These are phyloP conservation scores for Lagria hirta DNA, from an alignment of 2,888 invertebrate genomes.

Conservation along the genomic window DNA sequence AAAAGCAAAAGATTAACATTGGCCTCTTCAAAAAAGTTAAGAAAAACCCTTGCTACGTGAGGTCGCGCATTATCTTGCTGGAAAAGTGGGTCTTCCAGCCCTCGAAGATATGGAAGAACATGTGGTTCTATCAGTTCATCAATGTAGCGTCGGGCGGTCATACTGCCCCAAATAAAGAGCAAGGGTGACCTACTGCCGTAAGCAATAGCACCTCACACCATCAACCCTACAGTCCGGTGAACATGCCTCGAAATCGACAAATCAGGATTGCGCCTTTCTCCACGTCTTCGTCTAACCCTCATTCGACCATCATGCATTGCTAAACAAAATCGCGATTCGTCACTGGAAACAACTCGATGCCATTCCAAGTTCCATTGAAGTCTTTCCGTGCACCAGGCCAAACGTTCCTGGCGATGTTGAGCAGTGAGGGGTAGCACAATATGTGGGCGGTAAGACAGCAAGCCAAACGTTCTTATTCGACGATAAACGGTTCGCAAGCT, in stretches of 20 bases:
- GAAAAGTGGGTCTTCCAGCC: not conserved
- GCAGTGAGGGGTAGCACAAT: conserved; percentile 9
- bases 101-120: conserved; percentile 2
- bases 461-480: conserved; percentile 3
- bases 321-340: not conserved
- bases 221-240: not conserved
- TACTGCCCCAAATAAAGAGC: conserved; percentile 1
- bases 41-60: conserved; percentile 1
- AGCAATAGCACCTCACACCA: conserved; percentile 4
- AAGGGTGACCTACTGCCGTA: conserved; percentile 5
- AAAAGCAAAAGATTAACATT: conserved; percentile 3
- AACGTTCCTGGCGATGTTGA: not conserved
- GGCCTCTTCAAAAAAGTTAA: not conserved
- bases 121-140: conserved; percentile 9
- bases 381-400: conserved; percentile 3
- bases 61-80: conserved; percentile 4
- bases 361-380: conserved; percentile 1
- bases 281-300: conserved; percentile 1
- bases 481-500: not conserved
- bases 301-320: not conserved
- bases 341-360: not conserved
- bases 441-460: conserved; percentile 1
- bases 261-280: not conserved
- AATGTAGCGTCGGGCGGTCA: not conserved
- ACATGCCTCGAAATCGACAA: conserved; percentile 1